Evolutionary conservation across 2,888 invertebrate genomes (phyloP), one percentile per base, ranked within the genome.

Genomic region (Orthonychiurus folsomi): DNA sequence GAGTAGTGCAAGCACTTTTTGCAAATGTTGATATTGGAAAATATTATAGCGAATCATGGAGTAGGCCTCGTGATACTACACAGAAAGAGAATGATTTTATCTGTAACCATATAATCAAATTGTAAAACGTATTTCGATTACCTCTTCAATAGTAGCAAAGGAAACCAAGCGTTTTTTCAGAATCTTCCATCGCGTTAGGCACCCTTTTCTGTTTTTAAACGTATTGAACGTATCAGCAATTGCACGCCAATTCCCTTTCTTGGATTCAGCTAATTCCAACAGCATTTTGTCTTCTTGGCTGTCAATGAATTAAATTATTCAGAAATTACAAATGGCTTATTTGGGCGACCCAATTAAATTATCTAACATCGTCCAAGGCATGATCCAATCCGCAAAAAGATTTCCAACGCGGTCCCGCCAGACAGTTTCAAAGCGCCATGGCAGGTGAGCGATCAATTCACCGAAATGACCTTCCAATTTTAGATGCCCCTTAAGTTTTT

Each of bases 141-240:
- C 57, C 54, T 67, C 67, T 57, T 71, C 69, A 21, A 71, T 5
- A 50, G 65, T 59, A 18, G 61, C 59, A 52, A 65, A 72, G 12
- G 3, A 3, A 3, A n/a, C 18, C 2, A 59, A 3, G n/a, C 50
- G 61, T 3, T 60, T 26, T 20, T 53, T 55, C 26, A 72, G 55
- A 50, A 70, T 69, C 26, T 69, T 70, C 28, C 61, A 67, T 1
- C 72, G 66, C 2, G 72, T 70, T 21, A 69, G 60, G 24, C 72
- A 72, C 23, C 69, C 69, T 54, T 72, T 72, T 12, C 72, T 60
- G 25, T 68, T 70, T 56, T 72, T 72, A 60, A 69, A 72, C 0
- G 70, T 68, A 2, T 62, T 56, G 60, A 72, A 72, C 50, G 69
- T 57, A 50, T 69, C 63, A 18, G 68, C 66, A 53, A 72, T 72